These are phyloP conservation scores for Augochlorella aurata DNA, from an alignment of 2,888 invertebrate genomes.

Conservation along the genomic window DNA sequence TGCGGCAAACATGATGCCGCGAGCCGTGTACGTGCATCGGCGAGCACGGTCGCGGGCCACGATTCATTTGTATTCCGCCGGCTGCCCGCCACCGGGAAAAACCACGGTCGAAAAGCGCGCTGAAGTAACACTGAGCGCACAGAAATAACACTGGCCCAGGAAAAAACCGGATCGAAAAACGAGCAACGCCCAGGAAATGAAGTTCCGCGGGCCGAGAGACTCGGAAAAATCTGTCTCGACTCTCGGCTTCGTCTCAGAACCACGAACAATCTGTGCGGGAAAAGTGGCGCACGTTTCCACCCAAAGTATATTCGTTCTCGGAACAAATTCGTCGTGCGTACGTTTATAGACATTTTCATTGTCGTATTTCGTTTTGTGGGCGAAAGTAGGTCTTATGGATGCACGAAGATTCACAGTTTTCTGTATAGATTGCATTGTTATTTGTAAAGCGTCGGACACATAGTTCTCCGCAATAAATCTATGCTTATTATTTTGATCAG, in stretches of 20 bases:
- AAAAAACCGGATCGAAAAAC: conserved; percentile 6
- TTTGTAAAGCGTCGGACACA: too few species aligned
- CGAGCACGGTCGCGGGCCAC: not conserved
- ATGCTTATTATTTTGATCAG: too few species aligned
- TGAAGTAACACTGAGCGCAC: too few species aligned
- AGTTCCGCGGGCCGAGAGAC: not conserved
- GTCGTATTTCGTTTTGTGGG: too few species aligned
- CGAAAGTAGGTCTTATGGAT: too few species aligned
- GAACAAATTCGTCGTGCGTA: not conserved
- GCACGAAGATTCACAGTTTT: too few species aligned
- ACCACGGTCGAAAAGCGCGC: not conserved
- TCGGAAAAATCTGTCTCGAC: not conserved
- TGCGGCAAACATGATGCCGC: conserved; percentile 5
- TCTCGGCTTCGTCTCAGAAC: not conserved
- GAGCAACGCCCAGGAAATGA: not conserved
- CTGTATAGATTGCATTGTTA: too few species aligned
- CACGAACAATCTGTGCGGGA: not conserved
- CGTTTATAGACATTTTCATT: too few species aligned
- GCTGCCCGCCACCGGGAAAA: not conserved
- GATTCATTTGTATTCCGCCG: conserved; percentile 29
- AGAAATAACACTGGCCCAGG: not conserved
- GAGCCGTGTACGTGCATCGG: not conserved
- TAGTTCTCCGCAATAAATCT: too few species aligned
- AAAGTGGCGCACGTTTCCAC: not conserved
- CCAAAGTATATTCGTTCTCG: not conserved